A percentile compares a stretch with the other conserved stretches of the same genome.
Evolutionary conservation across 2,797 vertebrate species (phyloP).

Genomic region (Sylvilagus floridanus): DNA sequence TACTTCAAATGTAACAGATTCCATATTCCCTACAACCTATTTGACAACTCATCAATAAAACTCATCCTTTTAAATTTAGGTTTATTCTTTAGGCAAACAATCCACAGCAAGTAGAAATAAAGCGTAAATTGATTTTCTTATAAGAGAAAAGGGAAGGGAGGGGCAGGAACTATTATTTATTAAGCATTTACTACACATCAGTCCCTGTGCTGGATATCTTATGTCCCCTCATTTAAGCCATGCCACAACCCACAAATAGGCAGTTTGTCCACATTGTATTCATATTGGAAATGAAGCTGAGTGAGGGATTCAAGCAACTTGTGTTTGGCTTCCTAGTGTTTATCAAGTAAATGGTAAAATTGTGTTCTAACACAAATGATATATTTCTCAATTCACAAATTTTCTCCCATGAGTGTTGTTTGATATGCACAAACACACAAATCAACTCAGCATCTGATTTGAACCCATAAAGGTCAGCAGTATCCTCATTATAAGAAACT

Average conservation of each 20-base stretch:
- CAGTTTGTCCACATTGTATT: slow-evolving; percentile 18
- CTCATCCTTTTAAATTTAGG: not conserved
- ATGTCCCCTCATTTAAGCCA: not conserved
- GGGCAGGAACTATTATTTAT: slow-evolving; percentile 48
- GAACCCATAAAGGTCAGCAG: not conserved
- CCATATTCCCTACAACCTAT: not conserved
- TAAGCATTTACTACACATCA: slow-evolving; percentile 17
- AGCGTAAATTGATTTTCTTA: slow-evolving; percentile 50
- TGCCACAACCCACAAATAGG: not conserved
- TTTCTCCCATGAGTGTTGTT: not conserved
- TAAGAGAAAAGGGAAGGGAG: slow-evolving; percentile 6
- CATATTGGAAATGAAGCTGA: slow-evolving; percentile 7
- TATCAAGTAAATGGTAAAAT: slow-evolving; percentile 11
- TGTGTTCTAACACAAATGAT: not conserved
- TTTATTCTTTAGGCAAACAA: slow-evolving; percentile 50
- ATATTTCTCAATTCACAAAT: not conserved
- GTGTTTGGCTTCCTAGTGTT: not conserved
- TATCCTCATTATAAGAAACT: not conserved
- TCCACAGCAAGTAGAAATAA: slow-evolving; percentile 41
- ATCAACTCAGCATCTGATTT: not conserved
- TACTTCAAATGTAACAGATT: slow-evolving; percentile 61
- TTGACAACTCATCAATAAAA: slow-evolving; percentile 55
- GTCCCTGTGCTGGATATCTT: not conserved
- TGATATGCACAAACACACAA: not conserved
- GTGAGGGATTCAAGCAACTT: slow-evolving; percentile 18